phyloP scores from a whole-genome alignment of 2,113 vertebrate genomes.

The Pantherophis guttatus region DNA sequence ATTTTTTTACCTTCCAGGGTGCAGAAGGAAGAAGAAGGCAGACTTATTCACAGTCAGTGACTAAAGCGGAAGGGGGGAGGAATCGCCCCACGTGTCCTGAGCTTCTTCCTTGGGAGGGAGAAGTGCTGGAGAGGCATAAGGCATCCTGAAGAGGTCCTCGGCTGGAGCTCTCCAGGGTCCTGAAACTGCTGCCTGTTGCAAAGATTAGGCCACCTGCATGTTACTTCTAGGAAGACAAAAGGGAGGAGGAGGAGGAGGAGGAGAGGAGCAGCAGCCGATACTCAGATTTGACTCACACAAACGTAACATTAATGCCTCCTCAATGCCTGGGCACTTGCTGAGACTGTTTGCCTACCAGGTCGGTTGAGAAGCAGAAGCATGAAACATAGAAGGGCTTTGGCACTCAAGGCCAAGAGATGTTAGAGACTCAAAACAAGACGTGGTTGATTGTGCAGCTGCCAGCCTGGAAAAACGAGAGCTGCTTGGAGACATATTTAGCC shows the following conservation, averaged over 20 bases:
- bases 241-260: too few relatives aligned
- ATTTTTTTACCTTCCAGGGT: neutral
- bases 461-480: neutral
- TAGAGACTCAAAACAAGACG: neutral
- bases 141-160: too few relatives aligned
- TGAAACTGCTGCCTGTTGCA: too few relatives aligned
- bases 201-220: too few relatives aligned
- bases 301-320: neutral
- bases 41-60: neutral
- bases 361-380: neutral
- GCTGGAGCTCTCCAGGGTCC: too few relatives aligned
- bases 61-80: neutral
- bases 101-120: neutral
- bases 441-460: neutral
- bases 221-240: too few relatives aligned
- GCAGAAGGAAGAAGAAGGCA: neutral
- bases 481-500: neutral
- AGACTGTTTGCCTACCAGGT: neutral
- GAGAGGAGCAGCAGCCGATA: too few relatives aligned
- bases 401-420: neutral
- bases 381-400: too few relatives aligned
- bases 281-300: too few relatives aligned
- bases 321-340: neutral
- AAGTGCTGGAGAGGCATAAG: too few relatives aligned
- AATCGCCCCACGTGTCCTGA: neutral